Base-by-base conservation (phyloP, 2,797 vertebrate species). In the Peromyscus eremicus region DNA sequence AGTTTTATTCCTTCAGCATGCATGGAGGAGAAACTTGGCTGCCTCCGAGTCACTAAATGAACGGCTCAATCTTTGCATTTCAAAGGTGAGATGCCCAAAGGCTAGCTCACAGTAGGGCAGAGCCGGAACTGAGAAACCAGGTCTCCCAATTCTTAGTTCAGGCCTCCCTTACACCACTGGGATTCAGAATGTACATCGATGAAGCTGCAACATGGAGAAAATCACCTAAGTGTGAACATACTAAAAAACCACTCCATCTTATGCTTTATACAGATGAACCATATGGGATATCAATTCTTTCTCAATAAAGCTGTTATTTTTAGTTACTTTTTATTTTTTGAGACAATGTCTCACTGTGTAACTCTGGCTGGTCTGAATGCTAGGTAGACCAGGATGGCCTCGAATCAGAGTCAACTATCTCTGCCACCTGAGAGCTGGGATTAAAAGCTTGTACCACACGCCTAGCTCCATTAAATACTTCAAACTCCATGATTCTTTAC, bases 1-100 rank as follows among this genome's bases (percentile, higher is more conserved):
- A 34, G 82, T 66, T 81, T 75, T 71, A 77, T 70, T 91, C 66
- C 43, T 91, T 77, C 89, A 71, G 52, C 37, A 73, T 19, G 71
- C 83, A 91, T 40, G 81, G 76, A 96, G 75, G 91, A 85, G 37
- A 95, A 96, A 91, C 82, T 68, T 55, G 66, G 21, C 8, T 25
- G 84, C 66, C 75, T 95, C 70, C 86, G 55, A 94, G 83, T 88
- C 93, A 85, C 68, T 43, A 94, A 92, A 92, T 46, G 37, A 95
- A 91, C 32, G 27, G 57, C 90, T 90, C 68, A 64, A 40, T 92
- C 64, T 92, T 86, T 95, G 92, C 64, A 92, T 89, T 95, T 96
- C 92, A 94, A 96, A 97, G 79, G 82, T 49, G 34, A 84, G 29
- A 88, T 23, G 87, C 37, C n/a, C 93, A 89, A 75, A 94, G 37